Percentiles rank a stretch among this genome's conserved stretches.
phyloP scores from a whole-genome alignment of 30 jellyfish, hydroid and myxozoan genomes.

The Cassiopea andromeda region DNA sequence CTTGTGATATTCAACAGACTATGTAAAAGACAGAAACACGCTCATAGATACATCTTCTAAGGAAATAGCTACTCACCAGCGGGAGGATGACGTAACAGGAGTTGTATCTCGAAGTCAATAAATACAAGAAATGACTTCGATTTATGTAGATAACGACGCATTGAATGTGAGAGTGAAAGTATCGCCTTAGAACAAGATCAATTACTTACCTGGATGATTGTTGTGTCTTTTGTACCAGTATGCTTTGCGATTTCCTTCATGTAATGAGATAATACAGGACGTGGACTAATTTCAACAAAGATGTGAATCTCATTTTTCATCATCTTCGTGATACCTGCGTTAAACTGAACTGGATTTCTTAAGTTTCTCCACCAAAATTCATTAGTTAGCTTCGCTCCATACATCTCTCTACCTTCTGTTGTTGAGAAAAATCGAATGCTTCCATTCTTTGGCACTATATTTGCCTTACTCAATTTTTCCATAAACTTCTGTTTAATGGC shows the following conservation, averaged over 20 bases:
- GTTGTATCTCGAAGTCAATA: too few species aligned
- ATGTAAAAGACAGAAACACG: too few species aligned
- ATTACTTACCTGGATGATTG: conserved; percentile 33
- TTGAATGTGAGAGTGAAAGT: too few species aligned
- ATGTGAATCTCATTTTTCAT: conserved; percentile 15
- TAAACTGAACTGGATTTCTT: conserved; percentile 39
- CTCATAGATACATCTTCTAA: too few species aligned
- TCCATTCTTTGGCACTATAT: conserved; percentile 24
- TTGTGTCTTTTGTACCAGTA: conserved; percentile 17
- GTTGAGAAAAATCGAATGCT: conserved; percentile 29
- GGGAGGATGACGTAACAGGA: too few species aligned
- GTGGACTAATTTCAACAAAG: conserved; percentile 47
- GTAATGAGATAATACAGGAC: conserved; percentile 55
- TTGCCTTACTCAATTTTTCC: conserved; percentile 8
- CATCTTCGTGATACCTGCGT: conserved; percentile 22
- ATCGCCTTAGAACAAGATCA: too few species aligned
- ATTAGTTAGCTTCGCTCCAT: conserved; percentile 12
- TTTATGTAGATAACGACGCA: too few species aligned
- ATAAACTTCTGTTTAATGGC: conserved; percentile 21
- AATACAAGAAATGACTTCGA: too few species aligned
- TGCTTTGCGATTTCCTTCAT: conserved; percentile 34
- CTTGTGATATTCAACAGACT: too few species aligned
- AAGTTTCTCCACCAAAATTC: conserved; percentile 63
- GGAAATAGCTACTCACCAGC: too few species aligned
- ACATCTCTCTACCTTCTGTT: conserved; percentile 36